These are phyloP conservation scores for Nothoprocta pentlandii DNA, from an alignment of 2,113 vertebrate species.

Conservation along the genomic window DNA sequence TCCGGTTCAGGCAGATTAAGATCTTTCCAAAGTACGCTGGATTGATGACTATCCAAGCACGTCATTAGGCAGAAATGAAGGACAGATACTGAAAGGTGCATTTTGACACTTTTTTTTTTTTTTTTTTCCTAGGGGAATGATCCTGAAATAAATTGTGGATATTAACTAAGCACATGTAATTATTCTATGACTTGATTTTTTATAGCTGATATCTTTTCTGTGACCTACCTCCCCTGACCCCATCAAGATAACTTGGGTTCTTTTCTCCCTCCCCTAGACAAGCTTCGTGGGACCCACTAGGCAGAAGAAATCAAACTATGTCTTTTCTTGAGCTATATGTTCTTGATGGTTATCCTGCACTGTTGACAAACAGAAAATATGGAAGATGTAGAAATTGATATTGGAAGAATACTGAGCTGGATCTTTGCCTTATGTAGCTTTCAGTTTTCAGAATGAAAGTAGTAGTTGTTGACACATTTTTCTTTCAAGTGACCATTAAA, in stretches of 20 bases:
- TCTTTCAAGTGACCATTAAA: conserved; percentile 26
- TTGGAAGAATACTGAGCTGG: background rate
- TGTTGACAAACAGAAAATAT: background rate
- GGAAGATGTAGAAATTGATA: background rate
- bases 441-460: conserved; percentile 13
- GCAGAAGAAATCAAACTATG: background rate
- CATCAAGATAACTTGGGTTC: rapidly evolving
- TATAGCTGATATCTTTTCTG: background rate
- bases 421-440: background rate
- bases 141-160: background rate
- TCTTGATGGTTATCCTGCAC: background rate
- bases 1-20: conserved; percentile 52
- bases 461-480: conserved; percentile 4
- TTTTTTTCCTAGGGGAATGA: background rate
- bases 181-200: background rate
- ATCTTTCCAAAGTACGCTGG: conserved; percentile 20
- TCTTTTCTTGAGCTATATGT: background rate
- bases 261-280: background rate
- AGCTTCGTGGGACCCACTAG: background rate
- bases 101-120: background rate
- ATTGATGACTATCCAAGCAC: conserved; percentile 51
- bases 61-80: conserved; percentile 59
- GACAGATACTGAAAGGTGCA: conserved; percentile 2
- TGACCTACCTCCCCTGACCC: background rate
- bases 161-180: background rate